Evolutionary conservation across 2,888 invertebrate genomes (phyloP).

Genomic region (Platycnemis pennipes): DNA sequence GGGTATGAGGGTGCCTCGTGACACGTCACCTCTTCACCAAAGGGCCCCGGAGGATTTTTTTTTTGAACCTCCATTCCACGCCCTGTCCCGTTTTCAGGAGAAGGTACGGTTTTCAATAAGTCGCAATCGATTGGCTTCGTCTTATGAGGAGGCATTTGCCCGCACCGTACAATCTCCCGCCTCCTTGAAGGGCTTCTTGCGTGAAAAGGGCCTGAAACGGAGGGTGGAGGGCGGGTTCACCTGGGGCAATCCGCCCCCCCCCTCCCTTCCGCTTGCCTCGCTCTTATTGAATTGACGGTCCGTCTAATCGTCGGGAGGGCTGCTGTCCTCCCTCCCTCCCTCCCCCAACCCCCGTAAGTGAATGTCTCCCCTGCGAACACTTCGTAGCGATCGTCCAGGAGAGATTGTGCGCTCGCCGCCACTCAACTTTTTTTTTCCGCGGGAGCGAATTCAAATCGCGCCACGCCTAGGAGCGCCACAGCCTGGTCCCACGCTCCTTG

Average conservation of each 20-base stretch:
- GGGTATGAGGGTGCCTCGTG: not conserved
- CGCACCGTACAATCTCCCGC: not conserved
- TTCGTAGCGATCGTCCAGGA: too few species aligned
- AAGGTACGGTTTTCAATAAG: conserved; percentile 57
- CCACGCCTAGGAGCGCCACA: too few species aligned
- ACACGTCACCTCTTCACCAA: too few species aligned
- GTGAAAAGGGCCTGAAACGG: not conserved
- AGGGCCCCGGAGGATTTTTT: too few species aligned
- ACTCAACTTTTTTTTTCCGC: too few species aligned
- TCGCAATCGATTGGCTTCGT: conserved; percentile 58
- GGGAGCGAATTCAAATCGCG: too few species aligned
- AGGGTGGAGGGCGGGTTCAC: not conserved
- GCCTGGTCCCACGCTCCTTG: too few species aligned
- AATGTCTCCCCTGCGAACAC: too few species aligned
- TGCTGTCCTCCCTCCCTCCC: too few species aligned
- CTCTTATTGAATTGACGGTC: not conserved
- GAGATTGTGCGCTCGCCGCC: too few species aligned
- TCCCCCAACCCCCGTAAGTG: too few species aligned
- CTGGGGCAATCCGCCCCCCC: too few species aligned
- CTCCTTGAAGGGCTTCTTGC: not conserved
- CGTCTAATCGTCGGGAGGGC: not conserved
- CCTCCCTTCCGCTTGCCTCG: not conserved
- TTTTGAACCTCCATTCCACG: not conserved
- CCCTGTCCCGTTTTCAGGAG: not conserved
- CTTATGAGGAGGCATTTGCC: conserved; percentile 45